Base-by-base conservation (phyloP, 1,140 invertebrate genomes). In the Spodoptera litura region DNA sequence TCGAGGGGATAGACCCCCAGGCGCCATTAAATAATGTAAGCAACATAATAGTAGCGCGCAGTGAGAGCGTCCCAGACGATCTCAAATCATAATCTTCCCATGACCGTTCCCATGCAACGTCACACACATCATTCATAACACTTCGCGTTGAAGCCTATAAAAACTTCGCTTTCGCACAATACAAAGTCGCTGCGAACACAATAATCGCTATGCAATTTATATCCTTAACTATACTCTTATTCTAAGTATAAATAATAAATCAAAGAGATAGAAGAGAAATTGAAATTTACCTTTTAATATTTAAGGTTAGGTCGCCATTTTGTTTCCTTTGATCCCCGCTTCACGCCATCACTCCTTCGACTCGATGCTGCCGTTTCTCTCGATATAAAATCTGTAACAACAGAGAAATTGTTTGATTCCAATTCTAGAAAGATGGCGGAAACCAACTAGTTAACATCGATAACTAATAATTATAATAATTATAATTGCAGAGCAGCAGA, bases 301-400 rank as follows among this genome's bases (percentile, higher is more conserved):
- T 49, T 12, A 27, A 56, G 53, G 71, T 27, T 11, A 44, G 38
- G 38, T 44, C 13, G 44, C n/a, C 31, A 38, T 71, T 71, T 71
- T 38, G 27, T 55, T 51, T 68, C 38, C 53, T 15, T 31, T 6
- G 68, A 38, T 13, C 25, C 13, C 13, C 5, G 9, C 27, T 13
- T 56, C 53, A 71, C 52, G n/a, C 27, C 27, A 13, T 74, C 11
- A 49, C 12, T n/a, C 27, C 31, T 13, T 62, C 59, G n/a, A 64
- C 3, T 38, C 1, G 11, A 44, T 6, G 52, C 11, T 56, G 6
- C 4, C 4, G 52, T n/a, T 68, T 5, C 4, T 11, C 27, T 56
- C 53, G 12, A 4, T 13, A 10, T 51, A n/a, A n/a, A 71, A 51
- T 78, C 80, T 81, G 80, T 78, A 81, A 81, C 80, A 81, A 81